Base-by-base conservation (phyloP, 2,113 vertebrate species). In the Lamprotornis superbus region DNA sequence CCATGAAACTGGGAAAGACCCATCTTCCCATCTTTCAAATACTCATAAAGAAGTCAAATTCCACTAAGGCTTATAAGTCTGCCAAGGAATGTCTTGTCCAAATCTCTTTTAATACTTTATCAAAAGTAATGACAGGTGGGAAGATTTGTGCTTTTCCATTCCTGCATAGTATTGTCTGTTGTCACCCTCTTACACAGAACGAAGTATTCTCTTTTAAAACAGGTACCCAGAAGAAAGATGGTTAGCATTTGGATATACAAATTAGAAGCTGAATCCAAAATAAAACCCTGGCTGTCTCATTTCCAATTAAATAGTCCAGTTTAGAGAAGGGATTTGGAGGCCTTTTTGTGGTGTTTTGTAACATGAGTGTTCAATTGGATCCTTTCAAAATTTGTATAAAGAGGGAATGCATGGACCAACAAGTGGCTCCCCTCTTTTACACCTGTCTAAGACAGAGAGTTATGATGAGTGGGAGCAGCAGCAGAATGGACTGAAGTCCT, bases 91-190 rank as follows among this genome's bases (percentile, higher is more conserved):
- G 78, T 70, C 50, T 60, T 91, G 60, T 44, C 73, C 57, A 82
- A 95, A 87, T 35, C 49, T 78, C 86, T 65, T 85, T 35, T 50
- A 92, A 84, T 68, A 65, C 70, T 76, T 91, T 77, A 81, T 93
- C 87, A 87, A 82, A 95, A 93, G 78, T 55, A 65, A 65, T 10
- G 84, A 76, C 61, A 85, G 77, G 83, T 6, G 12, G 40, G 79
- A 74, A 94, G 50, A 77, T 59, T 5, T 71, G 59, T 85, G 57
- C 37, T 74, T 69, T 67, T 80, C 74, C 64, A 53, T 55, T 80
- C 47, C 64, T 59, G 68, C 17, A 50, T 18, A 68, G 30, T 15
- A 25, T 5, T 5, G 12, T 22, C n/a, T 79, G 59, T 27, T 81
- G 57, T 44, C 35, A 84, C 5, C 5, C 42, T 47, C 53, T 71